phyloP scores from a whole-genome alignment of 2,888 invertebrate species.

The Acrocyrtus sp. region DNA sequence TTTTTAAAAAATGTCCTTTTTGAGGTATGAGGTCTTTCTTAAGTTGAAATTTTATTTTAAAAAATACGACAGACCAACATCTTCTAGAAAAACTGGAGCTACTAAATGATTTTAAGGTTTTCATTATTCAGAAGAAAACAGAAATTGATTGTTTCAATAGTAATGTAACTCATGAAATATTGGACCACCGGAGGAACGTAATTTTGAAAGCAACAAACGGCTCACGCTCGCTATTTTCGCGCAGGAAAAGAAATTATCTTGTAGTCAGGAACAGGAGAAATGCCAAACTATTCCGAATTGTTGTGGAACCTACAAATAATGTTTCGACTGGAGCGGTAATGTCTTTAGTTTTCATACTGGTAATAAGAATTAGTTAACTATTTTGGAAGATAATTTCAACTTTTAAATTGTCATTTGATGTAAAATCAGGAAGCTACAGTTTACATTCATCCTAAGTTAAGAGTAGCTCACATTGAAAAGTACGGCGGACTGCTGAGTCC shows the following conservation, averaged over 20 bases:
- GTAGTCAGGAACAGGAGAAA: conserved; percentile 7
- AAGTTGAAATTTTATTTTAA: too few species aligned
- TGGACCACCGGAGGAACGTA: conserved; percentile 24
- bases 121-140: conserved; percentile 38
- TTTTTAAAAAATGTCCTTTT: too few species aligned
- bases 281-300: conserved; percentile 6
- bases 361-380: too few species aligned
- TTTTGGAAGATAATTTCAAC: too few species aligned
- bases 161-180: conserved; percentile 32
- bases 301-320: conserved; percentile 13
- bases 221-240: not conserved
- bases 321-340: too few species aligned
- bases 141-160: conserved; percentile 25
- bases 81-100: conserved; percentile 5
- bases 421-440: conserved; percentile 15
- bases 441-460: conserved; percentile 1
- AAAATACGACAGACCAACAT: not conserved
- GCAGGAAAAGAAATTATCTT: not conserved
- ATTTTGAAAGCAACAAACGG: conserved; percentile 18
- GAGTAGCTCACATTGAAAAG: conserved; percentile 25
- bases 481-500: conserved; percentile 37
- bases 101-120: conserved; percentile 12
- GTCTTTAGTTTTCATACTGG: too few species aligned
- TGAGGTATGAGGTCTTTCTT: too few species aligned
- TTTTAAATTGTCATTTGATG: not conserved